Conservation (phyloP, 2,113 vertebrate genomes). For the Chitala chitala region DNA sequence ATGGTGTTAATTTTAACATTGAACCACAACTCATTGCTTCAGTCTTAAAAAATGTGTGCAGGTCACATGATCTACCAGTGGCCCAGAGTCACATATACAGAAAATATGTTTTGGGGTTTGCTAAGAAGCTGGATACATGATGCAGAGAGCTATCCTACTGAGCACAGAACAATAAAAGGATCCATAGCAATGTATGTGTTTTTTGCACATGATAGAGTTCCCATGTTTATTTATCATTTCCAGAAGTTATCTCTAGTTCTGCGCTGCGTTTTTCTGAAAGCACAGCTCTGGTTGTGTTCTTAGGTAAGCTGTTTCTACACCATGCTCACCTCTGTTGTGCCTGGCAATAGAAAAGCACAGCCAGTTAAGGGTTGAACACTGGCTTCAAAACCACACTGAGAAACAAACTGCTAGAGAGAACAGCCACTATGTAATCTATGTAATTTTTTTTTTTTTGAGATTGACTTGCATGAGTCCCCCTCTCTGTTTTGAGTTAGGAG, state of each 20-base stretch:
- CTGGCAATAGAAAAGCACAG: not conserved
- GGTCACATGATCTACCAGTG: not conserved
- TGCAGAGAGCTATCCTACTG: not conserved
- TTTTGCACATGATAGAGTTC: slow-evolving; percentile 12
- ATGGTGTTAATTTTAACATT: too few relatives aligned
- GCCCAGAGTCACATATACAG: not conserved
- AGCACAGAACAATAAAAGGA: slow-evolving; percentile 6
- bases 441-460: slow-evolving; percentile 31
- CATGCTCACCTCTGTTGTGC: not conserved
- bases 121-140: not conserved
- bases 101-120: not conserved
- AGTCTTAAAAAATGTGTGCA: too few relatives aligned
- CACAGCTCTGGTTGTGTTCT: not conserved
- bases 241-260: slow-evolving; percentile 9
- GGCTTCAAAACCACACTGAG: not conserved
- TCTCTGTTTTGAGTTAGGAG: slow-evolving; percentile 33
- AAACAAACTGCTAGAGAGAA: not conserved
- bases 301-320: not conserved
- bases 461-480: slow-evolving; percentile 36
- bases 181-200: not conserved
- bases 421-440: slow-evolving; percentile 34
- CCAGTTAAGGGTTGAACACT: not conserved
- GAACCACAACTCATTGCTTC: not conserved
- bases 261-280: not conserved
- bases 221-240: slow-evolving; percentile 14